phyloP scores from a whole-genome alignment of 2,113 vertebrate species.

The Labeo rohita region DNA sequence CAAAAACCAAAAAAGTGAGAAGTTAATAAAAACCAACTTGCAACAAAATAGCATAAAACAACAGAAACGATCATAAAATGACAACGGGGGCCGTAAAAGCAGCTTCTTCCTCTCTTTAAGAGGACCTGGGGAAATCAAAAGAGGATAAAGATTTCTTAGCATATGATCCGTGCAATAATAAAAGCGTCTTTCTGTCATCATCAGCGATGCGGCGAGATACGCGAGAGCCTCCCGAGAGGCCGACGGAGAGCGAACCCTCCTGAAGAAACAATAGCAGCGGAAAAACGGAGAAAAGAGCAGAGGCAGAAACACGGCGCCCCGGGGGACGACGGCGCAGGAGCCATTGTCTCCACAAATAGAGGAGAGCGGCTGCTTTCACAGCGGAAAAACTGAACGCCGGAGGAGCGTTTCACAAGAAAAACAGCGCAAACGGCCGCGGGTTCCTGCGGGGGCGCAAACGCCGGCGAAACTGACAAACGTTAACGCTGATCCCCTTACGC shows the following conservation, averaged over 20 bases:
- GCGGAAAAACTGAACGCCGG: no score
- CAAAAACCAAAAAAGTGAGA: background rate
- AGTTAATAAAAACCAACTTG: conserved; percentile 2
- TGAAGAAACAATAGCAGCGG: conserved; percentile 1
- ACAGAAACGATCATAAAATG: background rate
- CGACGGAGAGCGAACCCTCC: background rate
- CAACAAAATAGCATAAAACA: background rate
- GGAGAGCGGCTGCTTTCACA: background rate
- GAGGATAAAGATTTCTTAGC: background rate
- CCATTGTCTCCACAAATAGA: conserved; percentile 47
- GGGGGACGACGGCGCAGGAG: conserved; percentile 30
- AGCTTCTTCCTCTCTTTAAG: background rate
- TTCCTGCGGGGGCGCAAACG: conserved; percentile 14
- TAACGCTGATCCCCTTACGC: conserved; percentile 53
- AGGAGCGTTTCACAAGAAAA: background rate
- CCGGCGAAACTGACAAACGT: conserved; percentile 53
- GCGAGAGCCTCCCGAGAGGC: background rate
- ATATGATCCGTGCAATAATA: background rate
- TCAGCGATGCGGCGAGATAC: background rate
- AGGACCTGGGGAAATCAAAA: conserved; percentile 15
- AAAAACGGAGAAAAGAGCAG: conserved; percentile 1
- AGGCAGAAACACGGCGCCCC: background rate
- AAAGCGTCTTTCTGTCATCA: conserved; percentile 11
- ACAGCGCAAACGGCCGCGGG: no score
- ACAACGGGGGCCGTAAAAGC: background rate